Evolutionary conservation across 1,140 invertebrate species (phyloP), one percentile per base, ranked within the genome.

Genomic region (Caerostris extrusa): DNA sequence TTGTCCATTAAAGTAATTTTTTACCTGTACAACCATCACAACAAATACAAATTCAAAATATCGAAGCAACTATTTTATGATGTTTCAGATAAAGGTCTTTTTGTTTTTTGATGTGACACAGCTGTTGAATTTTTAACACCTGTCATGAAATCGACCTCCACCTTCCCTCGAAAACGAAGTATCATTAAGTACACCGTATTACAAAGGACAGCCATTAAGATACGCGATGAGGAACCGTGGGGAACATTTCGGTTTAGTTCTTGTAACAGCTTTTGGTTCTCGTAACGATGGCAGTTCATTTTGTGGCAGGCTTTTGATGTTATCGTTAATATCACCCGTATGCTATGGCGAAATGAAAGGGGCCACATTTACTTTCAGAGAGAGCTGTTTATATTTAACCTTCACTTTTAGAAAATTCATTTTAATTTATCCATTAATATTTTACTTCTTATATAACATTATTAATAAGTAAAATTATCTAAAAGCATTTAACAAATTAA

Each of bases 131-230:
- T 77, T 77, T 77, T 77, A 77, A 77, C 71, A 77, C 71, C 71
- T 50, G 71, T 77, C 71, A 53, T 77, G 71, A 34, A 53, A 77
- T 10, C 61, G 61, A 64, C 34, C 10, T 77, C 71, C 34, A 34
- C 34, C 34, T 34, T 34, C 34, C 34, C 34, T 5, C 71, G 10
- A 12, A 77, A 77, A 77, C 53, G 34, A 77, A 77, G 71, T 77
- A 77, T 77, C 71, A 77, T 77, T 77, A 77, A 50, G 8, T 77
- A 50, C 71, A 77, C 5, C 34, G 5, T 77, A 53, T 77, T 53
- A 77, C 71, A 77, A 77, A 77, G 53, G 71, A 50, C 12, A 77
- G 71, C 71, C 71, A 77, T 77, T 77, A 77, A 77, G 71, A 50
- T 77, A 77, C 10, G 34, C 71, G 71, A 77, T 77, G 53, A 8